phyloP scores from a whole-genome alignment of 2,797 vertebrate species.

The Spheniscus humboldti region DNA sequence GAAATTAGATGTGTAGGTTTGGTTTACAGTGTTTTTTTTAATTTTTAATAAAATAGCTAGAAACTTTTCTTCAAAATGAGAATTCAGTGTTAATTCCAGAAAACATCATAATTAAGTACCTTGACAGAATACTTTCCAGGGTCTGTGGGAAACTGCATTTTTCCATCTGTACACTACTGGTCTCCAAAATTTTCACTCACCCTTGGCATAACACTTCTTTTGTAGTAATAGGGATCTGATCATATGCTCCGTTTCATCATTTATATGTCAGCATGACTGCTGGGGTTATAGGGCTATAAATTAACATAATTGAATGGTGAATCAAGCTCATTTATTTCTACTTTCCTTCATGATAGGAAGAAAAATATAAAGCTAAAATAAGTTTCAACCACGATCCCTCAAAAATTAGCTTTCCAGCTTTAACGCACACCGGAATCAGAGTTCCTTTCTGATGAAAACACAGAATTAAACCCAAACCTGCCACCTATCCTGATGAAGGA shows the following conservation, averaged over 20 bases:
- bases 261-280: constrained; percentile 30
- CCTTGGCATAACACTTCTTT: not conserved
- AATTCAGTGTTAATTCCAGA: not conserved
- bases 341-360: not conserved
- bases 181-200: constrained; percentile 8
- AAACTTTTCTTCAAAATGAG: not conserved
- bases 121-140: not conserved
- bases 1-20: not conserved
- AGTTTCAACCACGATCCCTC: not conserved
- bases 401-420: not conserved
- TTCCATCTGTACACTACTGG: not conserved
- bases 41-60: not conserved
- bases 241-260: constrained; percentile 37
- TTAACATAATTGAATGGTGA: constrained; percentile 40
- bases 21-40: not conserved
- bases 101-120: not conserved
- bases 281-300: constrained; percentile 29
- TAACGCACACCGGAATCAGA: not conserved
- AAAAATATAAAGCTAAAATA: constrained; percentile 25
- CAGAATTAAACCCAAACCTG: not conserved
- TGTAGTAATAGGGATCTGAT: constrained; percentile 6
- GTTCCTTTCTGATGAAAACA: constrained; percentile 18
- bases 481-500: not conserved
- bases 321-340: constrained; percentile 43
- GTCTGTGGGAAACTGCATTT: not conserved